Conservation (phyloP, 2,888 invertebrate species). For the Dicranocentrus wangi region DNA sequence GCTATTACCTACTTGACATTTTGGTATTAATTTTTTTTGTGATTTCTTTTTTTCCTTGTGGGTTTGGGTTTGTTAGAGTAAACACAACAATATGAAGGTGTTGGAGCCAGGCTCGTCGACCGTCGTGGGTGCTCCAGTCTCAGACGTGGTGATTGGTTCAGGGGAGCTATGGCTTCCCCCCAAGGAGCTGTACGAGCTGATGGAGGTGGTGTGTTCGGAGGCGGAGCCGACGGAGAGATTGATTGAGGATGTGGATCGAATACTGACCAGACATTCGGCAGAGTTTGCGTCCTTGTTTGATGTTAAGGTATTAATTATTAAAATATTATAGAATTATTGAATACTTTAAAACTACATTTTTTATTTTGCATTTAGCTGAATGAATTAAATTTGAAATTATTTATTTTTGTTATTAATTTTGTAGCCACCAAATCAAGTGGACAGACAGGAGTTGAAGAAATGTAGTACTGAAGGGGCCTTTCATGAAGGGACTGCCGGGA, state of each 20-base stretch:
- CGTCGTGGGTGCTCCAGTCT: constrained; percentile 1
- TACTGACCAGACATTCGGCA: constrained; percentile 86
- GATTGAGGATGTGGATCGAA: constrained; percentile 78
- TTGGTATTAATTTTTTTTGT: no score
- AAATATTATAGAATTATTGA: background rate
- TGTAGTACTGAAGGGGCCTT: constrained; percentile 82
- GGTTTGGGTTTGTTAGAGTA: no score
- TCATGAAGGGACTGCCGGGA: constrained; percentile 83
- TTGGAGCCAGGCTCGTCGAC: constrained; percentile 25
- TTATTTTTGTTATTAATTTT: constrained; percentile 28
- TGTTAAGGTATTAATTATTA: constrained; percentile 82
- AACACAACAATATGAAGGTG: no score
- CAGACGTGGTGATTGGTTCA: constrained; percentile 74
- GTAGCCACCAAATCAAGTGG: constrained; percentile 81
- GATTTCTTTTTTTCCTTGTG: no score
- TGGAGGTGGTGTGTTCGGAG: constrained; percentile 74
- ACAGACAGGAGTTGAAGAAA: constrained; percentile 86
- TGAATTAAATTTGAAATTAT: constrained; percentile 21
- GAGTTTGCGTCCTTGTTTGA: constrained; percentile 88
- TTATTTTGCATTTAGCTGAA: no score
- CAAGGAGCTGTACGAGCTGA: constrained; percentile 80
- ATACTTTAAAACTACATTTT: background rate
- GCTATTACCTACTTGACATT: no score
- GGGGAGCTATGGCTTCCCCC: constrained; percentile 91
- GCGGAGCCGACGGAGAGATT: constrained; percentile 76